phyloP scores from a whole-genome alignment of 2,113 vertebrate genomes.

The Dissostichus mawsoni region DNA sequence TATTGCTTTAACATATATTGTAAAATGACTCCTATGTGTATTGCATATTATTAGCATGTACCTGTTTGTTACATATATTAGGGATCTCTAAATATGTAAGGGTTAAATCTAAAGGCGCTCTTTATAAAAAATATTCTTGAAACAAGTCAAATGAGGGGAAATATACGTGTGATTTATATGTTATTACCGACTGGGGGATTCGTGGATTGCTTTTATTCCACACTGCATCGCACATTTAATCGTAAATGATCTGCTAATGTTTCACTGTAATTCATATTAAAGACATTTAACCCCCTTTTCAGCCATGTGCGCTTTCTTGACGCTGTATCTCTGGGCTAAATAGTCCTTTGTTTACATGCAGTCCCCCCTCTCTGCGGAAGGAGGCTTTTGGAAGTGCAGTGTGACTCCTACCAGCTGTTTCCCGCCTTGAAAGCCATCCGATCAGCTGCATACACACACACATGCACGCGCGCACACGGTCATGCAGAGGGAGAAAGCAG shows the following conservation, averaged over 20 bases:
- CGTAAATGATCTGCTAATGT: not conserved
- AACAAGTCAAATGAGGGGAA: not conserved
- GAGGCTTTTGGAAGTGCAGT: conserved; percentile 87
- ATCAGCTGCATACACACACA: conserved; percentile 91
- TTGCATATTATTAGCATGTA: not conserved
- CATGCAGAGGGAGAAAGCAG: conserved; percentile 76
- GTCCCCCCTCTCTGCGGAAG: conserved; percentile 88
- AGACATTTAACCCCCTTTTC: not conserved
- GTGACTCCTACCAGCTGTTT: conserved; percentile 97
- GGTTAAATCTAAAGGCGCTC: not conserved
- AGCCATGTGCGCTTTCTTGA: not conserved
- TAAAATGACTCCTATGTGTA: not conserved
- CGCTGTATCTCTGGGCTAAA: conserved; percentile 70
- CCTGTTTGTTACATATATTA: not conserved
- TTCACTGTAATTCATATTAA: not conserved
- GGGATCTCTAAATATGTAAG: not conserved
- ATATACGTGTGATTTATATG: not conserved
- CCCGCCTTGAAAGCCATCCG: conserved; percentile 96
- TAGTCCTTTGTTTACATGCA: conserved; percentile 96
- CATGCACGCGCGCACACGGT: conserved; percentile 78
- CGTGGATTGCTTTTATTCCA: not conserved
- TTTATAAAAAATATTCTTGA: not conserved
- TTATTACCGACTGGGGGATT: not conserved
- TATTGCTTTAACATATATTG: not conserved
- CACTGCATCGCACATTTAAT: not conserved